These are phyloP conservation scores for Styela plicata DNA, from an alignment of 23 tunicate species.

Conservation along the genomic window DNA sequence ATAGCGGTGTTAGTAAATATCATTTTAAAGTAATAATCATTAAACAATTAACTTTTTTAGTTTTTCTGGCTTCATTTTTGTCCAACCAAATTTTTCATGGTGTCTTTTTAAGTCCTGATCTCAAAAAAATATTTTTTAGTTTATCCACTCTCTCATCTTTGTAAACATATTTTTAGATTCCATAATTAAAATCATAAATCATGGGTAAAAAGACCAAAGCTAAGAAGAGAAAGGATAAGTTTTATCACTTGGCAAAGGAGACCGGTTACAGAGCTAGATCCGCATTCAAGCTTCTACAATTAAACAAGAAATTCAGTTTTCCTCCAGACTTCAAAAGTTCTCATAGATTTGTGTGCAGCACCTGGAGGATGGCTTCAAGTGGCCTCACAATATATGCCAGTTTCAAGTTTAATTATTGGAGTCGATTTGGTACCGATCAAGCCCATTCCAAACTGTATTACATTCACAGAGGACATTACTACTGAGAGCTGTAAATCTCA, in stretches of 20 bases:
- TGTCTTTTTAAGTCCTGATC: too few species aligned
- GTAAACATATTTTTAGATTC: neutral
- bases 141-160: too few species aligned
- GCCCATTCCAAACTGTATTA: constrained; percentile 78
- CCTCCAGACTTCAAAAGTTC: constrained; percentile 76
- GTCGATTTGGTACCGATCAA: constrained; percentile 93
- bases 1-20: too few species aligned
- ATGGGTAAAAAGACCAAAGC: constrained; percentile 85
- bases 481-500: constrained; percentile 85
- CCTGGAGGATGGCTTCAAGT: constrained; percentile 99
- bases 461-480: constrained; percentile 95
- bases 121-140: too few species aligned
- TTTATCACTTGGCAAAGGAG: constrained; percentile 94
- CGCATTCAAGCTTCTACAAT: constrained; percentile 91
- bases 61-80: too few species aligned
- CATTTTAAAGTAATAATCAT: too few species aligned
- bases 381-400: constrained; percentile 96
- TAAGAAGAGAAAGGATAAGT: constrained; percentile 91
- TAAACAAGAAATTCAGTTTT: constrained; percentile 90
- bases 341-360: constrained; percentile 96
- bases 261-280: constrained; percentile 96
- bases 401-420: constrained; percentile 74
- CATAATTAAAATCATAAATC: neutral
- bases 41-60: too few species aligned
- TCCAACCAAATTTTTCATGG: too few species aligned